Evolutionary conservation across 2,797 vertebrate genomes (phyloP).

Genomic region (Dendrocincla tyrannina): DNA sequence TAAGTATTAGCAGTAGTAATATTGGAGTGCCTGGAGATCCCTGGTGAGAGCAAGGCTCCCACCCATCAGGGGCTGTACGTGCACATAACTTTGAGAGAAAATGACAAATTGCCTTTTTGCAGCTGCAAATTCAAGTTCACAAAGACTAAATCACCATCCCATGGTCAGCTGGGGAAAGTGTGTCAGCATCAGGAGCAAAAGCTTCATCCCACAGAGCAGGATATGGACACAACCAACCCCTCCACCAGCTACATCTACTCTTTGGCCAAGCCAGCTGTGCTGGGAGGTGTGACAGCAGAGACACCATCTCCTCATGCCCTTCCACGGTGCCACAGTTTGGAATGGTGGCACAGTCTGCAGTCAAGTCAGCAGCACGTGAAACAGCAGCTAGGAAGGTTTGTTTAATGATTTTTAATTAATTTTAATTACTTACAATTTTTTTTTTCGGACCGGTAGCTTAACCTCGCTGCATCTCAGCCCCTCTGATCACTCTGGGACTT

Average conservation of each 20-base stretch:
- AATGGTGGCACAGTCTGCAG: not conserved
- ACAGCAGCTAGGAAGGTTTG: conserved; percentile 33
- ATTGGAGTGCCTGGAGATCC: not conserved
- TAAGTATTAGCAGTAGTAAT: fast-evolving
- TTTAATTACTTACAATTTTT: conserved; percentile 66
- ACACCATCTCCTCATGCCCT: fast-evolving
- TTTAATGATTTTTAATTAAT: conserved; percentile 75
- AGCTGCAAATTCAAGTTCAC: not conserved
- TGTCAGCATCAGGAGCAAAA: not conserved
- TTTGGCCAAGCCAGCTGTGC: fast-evolving
- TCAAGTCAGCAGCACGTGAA: conserved; percentile 21
- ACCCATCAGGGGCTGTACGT: fast-evolving
- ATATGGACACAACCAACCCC: not conserved
- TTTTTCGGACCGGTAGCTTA: conserved; percentile 54
- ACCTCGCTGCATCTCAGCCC: conserved; percentile 45
- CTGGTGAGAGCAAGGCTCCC: not conserved
- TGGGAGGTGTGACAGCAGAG: fast-evolving
- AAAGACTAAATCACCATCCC: not conserved
- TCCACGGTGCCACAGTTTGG: not conserved
- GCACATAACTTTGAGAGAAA: fast-evolving
- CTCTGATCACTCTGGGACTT: conserved; percentile 64
- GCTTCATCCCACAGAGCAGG: fast-evolving
- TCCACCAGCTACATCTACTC: fast-evolving
- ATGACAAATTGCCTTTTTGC: not conserved
- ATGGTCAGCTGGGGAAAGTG: fast-evolving